These are phyloP conservation scores for Bagarius yarrelli DNA, from an alignment of 2,113 vertebrate species.

Conservation along the genomic window DNA sequence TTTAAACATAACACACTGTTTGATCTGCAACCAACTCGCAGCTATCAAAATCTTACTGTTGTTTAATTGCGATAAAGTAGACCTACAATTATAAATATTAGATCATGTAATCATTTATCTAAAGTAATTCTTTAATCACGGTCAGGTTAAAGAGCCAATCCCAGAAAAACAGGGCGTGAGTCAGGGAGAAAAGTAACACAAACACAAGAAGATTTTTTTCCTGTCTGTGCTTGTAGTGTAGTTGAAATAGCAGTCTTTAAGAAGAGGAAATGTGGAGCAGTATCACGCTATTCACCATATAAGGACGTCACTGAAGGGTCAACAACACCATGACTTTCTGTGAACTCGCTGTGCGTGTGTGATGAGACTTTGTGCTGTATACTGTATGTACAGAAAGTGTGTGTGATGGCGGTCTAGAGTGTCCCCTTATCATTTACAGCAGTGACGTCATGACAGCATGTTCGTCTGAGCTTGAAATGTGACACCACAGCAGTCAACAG, in stretches of 20 bases:
- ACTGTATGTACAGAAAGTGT: neutral
- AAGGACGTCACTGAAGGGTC: slow-evolving; percentile 15
- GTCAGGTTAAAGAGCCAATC: neutral
- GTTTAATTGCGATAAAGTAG: neutral
- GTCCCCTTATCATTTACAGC: neutral
- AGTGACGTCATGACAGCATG: neutral
- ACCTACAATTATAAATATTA: neutral
- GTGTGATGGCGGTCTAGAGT: neutral
- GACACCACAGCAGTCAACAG: neutral
- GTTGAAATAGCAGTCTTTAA: neutral
- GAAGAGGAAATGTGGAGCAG: slow-evolving; percentile 14
- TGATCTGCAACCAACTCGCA: neutral
- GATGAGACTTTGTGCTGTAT: neutral
- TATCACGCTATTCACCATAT: neutral
- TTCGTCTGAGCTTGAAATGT: neutral
- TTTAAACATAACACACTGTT: too few relatives aligned
- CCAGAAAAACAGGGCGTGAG: neutral
- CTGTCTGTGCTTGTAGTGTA: neutral
- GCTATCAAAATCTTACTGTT: neutral
- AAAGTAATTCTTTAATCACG: neutral
- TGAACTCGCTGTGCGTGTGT: neutral
- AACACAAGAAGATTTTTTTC: neutral
- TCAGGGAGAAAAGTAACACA: neutral
- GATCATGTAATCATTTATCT: neutral
- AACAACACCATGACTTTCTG: neutral